A percentile compares a stretch with the other conserved stretches of the same genome.
Evolutionary conservation across 1,140 invertebrate species (phyloP).

Genomic region (Caenorhabditis brenneri): DNA sequence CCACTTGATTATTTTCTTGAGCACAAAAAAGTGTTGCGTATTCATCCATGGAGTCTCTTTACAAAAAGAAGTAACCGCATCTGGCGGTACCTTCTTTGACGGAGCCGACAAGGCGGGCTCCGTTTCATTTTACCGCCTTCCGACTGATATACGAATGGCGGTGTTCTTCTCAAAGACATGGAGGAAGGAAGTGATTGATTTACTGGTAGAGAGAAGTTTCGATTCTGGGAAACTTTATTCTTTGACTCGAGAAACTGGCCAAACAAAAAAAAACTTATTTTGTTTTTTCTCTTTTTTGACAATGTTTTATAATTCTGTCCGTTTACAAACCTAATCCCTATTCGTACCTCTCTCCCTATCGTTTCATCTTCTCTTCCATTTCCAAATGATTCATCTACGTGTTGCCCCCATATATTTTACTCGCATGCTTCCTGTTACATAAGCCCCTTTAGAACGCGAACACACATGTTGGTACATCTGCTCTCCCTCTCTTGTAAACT

Average conservation of each 20-base stretch:
- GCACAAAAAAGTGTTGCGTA: neutral
- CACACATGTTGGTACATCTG: constrained; percentile 38
- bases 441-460: constrained; percentile 21
- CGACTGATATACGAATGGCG: neutral
- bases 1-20: constrained; percentile 4
- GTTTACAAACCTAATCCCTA: too few species aligned
- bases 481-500: neutral
- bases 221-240: too few species aligned
- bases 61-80: neutral
- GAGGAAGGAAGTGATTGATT: neutral
- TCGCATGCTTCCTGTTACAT: constrained; percentile 36
- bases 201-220: neutral
- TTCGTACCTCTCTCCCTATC: too few species aligned
- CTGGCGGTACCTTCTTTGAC: constrained; percentile 6
- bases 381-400: neutral
- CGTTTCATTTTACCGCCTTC: neutral
- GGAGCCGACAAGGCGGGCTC: neutral
- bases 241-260: too few species aligned
- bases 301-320: too few species aligned
- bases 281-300: too few species aligned
- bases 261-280: too few species aligned
- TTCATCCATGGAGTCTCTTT: neutral
- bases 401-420: constrained; percentile 17
- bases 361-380: too few species aligned
- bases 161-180: neutral